Conservation (phyloP, 2,888 invertebrate genomes). For the Netelia melanura region DNA sequence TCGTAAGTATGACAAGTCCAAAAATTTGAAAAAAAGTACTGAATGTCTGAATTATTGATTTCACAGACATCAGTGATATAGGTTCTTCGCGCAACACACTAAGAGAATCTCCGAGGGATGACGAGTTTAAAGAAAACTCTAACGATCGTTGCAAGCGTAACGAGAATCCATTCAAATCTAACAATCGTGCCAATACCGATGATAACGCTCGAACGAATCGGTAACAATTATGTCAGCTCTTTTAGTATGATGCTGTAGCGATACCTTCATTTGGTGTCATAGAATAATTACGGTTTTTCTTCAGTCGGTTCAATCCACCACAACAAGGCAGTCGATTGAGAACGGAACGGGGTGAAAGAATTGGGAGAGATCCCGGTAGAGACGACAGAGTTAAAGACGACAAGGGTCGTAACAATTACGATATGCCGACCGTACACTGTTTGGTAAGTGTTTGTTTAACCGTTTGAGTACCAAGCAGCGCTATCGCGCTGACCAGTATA, state of each 20-base stretch:
- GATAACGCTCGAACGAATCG: constrained; percentile 64
- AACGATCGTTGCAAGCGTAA: constrained; percentile 67
- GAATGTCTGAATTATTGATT: neutral
- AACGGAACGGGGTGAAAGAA: constrained; percentile 66
- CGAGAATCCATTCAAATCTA: constrained; percentile 61
- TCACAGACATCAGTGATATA: neutral
- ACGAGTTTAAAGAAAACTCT: constrained; percentile 61
- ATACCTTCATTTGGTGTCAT: too few species aligned
- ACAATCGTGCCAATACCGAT: constrained; percentile 56
- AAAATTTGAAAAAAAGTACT: neutral
- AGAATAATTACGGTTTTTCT: neutral
- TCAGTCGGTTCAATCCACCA: constrained; percentile 56
- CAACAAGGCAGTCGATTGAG: constrained; percentile 68
- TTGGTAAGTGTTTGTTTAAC: too few species aligned
- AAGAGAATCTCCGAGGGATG: constrained; percentile 63
- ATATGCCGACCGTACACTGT: constrained; percentile 65
- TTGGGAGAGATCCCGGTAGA: constrained; percentile 67
- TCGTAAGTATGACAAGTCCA: constrained; percentile 15
- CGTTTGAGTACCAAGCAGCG: too few species aligned
- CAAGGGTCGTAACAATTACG: constrained; percentile 57
- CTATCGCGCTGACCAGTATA: too few species aligned
- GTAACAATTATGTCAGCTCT: constrained; percentile 18
- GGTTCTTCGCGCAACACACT: constrained; percentile 62
- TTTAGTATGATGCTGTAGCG: neutral
- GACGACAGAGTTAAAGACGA: constrained; percentile 70